Evolutionary conservation across 2,113 vertebrate species (phyloP).

Genomic region (Garra rufa): DNA sequence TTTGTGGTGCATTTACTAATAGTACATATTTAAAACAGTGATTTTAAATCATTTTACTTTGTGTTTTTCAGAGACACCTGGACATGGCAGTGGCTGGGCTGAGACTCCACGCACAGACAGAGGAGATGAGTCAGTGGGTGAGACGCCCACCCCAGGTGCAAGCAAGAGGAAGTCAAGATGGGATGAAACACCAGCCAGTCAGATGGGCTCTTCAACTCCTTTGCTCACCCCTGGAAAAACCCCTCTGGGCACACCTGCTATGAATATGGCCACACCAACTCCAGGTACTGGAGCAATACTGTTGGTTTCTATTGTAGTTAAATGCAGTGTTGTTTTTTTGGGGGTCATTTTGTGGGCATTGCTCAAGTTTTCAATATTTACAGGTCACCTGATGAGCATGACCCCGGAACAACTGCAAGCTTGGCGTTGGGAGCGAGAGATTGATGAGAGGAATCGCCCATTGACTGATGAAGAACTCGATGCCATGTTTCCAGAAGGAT

Average conservation of each 20-base stretch:
- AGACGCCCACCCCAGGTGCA: slow-evolving; percentile 96
- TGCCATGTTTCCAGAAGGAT: slow-evolving; percentile 99
- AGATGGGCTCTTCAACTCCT: slow-evolving; percentile 97
- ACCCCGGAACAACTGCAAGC: slow-evolving; percentile 98
- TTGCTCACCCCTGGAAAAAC: slow-evolving; percentile 96
- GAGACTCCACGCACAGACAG: slow-evolving; percentile 95
- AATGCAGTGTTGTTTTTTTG: neutral
- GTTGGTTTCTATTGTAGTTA: neutral
- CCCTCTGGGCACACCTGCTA: slow-evolving; percentile 95
- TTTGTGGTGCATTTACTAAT: neutral
- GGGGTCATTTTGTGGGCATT: neutral
- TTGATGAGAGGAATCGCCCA: slow-evolving; percentile 96
- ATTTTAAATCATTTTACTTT: neutral
- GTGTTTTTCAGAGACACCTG: slow-evolving; percentile 85
- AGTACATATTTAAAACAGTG: neutral
- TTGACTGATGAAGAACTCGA: slow-evolving; percentile 97
- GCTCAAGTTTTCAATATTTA: neutral
- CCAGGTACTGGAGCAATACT: slow-evolving; percentile 79
- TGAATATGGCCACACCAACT: slow-evolving; percentile 98
- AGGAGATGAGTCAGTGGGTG: slow-evolving; percentile 95
- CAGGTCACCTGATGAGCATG: slow-evolving; percentile 99
- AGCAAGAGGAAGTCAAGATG: slow-evolving; percentile 98
- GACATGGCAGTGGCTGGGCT: slow-evolving; percentile 97
- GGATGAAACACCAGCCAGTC: slow-evolving; percentile 97
- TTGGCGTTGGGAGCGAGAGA: slow-evolving; percentile 98